Conservation (phyloP, 2,888 invertebrate species). For the Tipula unca region DNA sequence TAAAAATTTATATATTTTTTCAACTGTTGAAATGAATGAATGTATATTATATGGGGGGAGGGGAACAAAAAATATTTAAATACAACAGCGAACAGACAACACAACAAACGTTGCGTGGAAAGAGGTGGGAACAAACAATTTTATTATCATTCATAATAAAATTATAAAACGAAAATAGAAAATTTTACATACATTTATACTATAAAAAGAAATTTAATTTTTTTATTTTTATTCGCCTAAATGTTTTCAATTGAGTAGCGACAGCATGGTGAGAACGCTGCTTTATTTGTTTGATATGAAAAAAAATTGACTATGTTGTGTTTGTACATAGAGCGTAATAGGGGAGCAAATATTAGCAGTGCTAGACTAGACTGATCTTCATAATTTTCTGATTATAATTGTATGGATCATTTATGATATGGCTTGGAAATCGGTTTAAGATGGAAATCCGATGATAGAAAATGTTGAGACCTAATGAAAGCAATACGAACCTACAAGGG, state of each 20-base stretch:
- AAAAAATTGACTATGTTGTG: no score
- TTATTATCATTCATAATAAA: background rate
- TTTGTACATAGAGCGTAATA: no score
- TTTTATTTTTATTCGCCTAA: background rate
- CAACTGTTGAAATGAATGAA: conserved; percentile 1
- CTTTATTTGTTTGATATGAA: background rate
- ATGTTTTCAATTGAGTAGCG: conserved; percentile 8
- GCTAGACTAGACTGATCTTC: no score
- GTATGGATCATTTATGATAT: no score
- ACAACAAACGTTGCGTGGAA: background rate
- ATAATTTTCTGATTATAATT: no score
- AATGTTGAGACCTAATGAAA: no score
- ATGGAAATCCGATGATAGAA: no score
- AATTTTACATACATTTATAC: no score
- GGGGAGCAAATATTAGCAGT: no score
- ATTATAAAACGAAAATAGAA: background rate
- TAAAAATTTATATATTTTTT: background rate
- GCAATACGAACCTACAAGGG: no score
- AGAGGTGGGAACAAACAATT: background rate
- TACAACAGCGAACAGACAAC: background rate
- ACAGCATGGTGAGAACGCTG: background rate
- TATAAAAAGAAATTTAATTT: background rate
- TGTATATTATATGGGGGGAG: background rate
- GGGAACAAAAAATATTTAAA: background rate
- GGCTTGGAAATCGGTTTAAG: no score